phyloP scores from a whole-genome alignment of 2,113 vertebrate species.

The Junco hyemalis region DNA sequence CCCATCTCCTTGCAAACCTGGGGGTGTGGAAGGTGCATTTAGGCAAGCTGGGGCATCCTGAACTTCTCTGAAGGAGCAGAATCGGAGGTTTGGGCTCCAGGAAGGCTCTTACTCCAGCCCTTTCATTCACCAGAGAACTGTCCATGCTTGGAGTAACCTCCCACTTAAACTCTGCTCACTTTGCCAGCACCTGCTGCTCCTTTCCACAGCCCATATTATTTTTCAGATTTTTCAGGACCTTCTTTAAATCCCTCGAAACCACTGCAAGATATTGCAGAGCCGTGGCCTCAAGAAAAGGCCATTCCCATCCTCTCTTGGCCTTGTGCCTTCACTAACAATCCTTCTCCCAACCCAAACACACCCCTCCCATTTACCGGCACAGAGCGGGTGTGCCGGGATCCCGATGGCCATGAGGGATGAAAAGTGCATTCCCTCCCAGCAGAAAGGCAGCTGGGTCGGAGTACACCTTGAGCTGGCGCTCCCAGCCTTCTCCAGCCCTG shows the following conservation, averaged over 20 bases:
- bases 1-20: accelerated
- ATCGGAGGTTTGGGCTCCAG: neutral
- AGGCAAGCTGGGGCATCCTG: accelerated
- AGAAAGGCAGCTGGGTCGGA: neutral
- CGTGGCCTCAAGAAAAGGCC: neutral
- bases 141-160: neutral
- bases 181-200: neutral
- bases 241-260: neutral
- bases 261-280: neutral
- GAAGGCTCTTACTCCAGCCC: neutral
- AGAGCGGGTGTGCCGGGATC: neutral
- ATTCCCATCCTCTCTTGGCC: neutral
- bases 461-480: neutral
- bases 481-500: neutral
- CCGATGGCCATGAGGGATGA: neutral
- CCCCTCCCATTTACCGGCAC: neutral
- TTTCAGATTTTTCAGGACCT: neutral
- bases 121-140: neutral
- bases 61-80: neutral
- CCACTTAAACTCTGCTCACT: neutral
- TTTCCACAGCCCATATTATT: neutral
- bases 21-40: accelerated
- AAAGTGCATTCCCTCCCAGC: neutral
- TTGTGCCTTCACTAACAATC: neutral
- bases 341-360: neutral